Percentiles rank a stretch among this genome's conserved stretches.
These are phyloP conservation scores for Caenorhabditis parvicauda DNA, from an alignment of 2,888 invertebrate species.

Conservation along the genomic window DNA sequence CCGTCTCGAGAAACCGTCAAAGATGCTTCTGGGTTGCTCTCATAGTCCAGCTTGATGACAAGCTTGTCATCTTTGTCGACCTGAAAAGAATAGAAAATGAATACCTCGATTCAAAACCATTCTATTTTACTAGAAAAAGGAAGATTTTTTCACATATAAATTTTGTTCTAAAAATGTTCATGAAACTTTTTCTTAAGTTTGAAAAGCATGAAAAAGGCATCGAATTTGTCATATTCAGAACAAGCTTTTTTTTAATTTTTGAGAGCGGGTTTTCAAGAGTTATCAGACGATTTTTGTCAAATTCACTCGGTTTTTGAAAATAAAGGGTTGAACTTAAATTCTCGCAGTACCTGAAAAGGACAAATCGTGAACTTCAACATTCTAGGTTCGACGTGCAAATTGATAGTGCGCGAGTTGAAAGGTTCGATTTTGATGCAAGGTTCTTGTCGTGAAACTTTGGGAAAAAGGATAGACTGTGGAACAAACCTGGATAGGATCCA, in stretches of 20 bases:
- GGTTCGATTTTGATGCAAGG: too few species aligned
- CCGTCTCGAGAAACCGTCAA: constrained; percentile 48
- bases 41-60: constrained; percentile 40
- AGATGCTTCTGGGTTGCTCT: constrained; percentile 53
- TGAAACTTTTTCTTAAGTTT: background rate
- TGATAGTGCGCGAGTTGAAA: too few species aligned
- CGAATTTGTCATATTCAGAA: too few species aligned
- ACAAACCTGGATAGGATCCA: constrained; percentile 18
- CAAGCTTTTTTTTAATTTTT: background rate
- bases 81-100: constrained; percentile 19
- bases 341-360: too few species aligned
- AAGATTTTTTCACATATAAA: too few species aligned
- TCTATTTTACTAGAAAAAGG: background rate
- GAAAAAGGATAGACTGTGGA: background rate
- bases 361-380: too few species aligned
- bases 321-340: background rate
- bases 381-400: too few species aligned
- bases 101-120: background rate
- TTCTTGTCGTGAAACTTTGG: too few species aligned
- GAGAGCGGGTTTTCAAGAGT: background rate
- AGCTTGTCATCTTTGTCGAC: constrained; percentile 53
- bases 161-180: background rate
- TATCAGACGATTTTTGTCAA: background rate
- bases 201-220: too few species aligned
- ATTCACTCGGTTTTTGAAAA: background rate